phyloP scores from a whole-genome alignment of 2,888 invertebrate species.

The Dyspetes luteomarginatus region DNA sequence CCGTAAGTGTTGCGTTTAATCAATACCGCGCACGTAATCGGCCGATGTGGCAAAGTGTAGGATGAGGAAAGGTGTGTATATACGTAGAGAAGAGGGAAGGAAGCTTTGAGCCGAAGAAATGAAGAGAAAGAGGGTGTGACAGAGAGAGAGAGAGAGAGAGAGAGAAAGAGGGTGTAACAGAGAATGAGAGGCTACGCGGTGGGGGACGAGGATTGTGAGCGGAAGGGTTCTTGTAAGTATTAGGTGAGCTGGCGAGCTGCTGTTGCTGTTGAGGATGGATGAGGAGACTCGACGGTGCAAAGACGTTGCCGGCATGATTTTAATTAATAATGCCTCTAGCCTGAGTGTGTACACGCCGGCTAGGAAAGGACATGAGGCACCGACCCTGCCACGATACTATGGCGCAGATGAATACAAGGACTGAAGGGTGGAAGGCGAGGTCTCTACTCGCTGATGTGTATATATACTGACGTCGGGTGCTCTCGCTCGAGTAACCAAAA shows the following conservation, averaged over 20 bases:
- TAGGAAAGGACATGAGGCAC: conserved; percentile 44
- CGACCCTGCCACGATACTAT: neutral
- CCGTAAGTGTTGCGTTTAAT: conserved; percentile 80
- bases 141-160: neutral
- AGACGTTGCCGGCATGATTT: conserved; percentile 64
- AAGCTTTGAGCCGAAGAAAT: conserved; percentile 22
- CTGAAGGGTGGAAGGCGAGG: neutral
- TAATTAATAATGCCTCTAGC: conserved; percentile 66
- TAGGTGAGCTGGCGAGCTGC: conserved; percentile 57
- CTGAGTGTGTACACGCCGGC: conserved; percentile 28
- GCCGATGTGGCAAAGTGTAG: conserved; percentile 60
- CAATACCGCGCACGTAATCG: conserved; percentile 78
- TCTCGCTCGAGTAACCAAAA: conserved; percentile 41
- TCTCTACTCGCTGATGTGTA: conserved; percentile 25
- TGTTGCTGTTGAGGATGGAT: conserved; percentile 23
- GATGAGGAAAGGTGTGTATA: conserved; percentile 57
- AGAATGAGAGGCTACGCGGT: too few relatives aligned
- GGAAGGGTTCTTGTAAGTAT: conserved; percentile 61
- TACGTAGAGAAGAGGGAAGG: conserved; percentile 21
- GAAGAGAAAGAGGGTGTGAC: conserved; percentile 32
- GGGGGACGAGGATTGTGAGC: neutral
- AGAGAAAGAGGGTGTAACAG: conserved; percentile 36
- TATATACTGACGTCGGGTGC: conserved; percentile 20
- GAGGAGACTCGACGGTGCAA: conserved; percentile 52
- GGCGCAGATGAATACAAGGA: neutral